phyloP scores from a whole-genome alignment of 1,140 invertebrate species.

The Bombus impatiens region DNA sequence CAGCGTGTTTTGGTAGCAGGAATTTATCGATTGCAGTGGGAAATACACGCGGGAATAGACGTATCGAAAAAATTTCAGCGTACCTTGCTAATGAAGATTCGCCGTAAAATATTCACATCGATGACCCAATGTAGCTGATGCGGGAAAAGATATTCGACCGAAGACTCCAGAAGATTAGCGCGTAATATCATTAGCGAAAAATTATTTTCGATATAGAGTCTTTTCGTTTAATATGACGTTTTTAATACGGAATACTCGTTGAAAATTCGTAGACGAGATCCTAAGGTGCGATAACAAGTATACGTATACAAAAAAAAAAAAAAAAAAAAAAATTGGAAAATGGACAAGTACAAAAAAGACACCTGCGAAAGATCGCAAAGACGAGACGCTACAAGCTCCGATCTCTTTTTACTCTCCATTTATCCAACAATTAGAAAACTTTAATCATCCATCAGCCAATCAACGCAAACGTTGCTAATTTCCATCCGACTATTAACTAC shows the following conservation, averaged over 20 bases:
- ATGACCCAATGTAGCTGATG: not conserved
- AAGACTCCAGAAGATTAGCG: not conserved
- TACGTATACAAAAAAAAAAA: no score
- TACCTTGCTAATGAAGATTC: slow-evolving; percentile 1
- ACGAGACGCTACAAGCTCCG: no score
- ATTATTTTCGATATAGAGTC: not conserved
- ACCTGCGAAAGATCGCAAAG: no score
- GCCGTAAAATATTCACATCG: not conserved
- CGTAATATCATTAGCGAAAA: not conserved
- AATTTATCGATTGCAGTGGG: not conserved
- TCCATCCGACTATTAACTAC: slow-evolving; percentile 1
- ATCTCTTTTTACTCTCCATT: no score
- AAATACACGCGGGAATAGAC: not conserved
- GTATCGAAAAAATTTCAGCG: slow-evolving; percentile 1
- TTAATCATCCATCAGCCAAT: not conserved
- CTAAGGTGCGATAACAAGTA: no score
- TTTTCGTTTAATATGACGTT: not conserved
- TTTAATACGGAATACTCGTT: not conserved
- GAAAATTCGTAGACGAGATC: not conserved
- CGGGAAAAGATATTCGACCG: not conserved
- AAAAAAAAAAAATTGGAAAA: no score
- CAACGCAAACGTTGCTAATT: not conserved
- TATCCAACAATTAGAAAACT: not conserved
- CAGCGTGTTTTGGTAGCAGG: not conserved
- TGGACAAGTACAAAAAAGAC: no score